Evolutionary conservation across 2,888 invertebrate genomes (phyloP).

Genomic region (Electrophaes corylata): DNA sequence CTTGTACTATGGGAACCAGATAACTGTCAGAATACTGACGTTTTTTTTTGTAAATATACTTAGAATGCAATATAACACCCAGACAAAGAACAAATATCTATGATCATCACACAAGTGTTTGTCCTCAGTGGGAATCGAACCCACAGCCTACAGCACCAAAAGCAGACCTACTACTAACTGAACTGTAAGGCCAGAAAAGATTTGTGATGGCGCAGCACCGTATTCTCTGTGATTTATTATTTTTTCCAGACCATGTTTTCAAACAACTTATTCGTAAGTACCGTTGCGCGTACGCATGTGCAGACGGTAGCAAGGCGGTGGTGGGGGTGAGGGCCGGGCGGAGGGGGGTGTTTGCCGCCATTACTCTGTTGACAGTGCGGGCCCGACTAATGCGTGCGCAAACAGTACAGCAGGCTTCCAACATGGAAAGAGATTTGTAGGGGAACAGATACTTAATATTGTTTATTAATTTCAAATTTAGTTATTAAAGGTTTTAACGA

Average conservation of each 20-base stretch:
- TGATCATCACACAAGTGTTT: too few species aligned
- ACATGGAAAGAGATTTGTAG: constrained; percentile 27
- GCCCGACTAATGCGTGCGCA: constrained; percentile 78
- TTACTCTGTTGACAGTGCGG: constrained; percentile 73
- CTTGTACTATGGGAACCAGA: too few species aligned
- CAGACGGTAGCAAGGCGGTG: constrained; percentile 49
- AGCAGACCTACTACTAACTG: too few species aligned
- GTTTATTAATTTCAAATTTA: neutral
- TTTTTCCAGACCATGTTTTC: neutral
- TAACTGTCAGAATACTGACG: too few species aligned
- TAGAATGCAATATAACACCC: too few species aligned
- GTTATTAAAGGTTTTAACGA: too few species aligned
- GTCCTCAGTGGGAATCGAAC: too few species aligned
- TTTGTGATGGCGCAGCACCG: neutral
- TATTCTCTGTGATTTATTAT: neutral
- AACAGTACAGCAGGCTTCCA: constrained; percentile 50
- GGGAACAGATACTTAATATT: neutral
- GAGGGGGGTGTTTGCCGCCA: constrained; percentile 71
- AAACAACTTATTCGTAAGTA: constrained; percentile 33
- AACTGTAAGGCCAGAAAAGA: too few species aligned
- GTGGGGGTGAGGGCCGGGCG: constrained; percentile 34
- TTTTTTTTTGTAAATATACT: too few species aligned
- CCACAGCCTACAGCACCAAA: too few species aligned
- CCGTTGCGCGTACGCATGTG: constrained; percentile 57
- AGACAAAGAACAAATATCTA: too few species aligned